Conservation (phyloP, 2,113 vertebrate species). For the Arenaria interpres region DNA sequence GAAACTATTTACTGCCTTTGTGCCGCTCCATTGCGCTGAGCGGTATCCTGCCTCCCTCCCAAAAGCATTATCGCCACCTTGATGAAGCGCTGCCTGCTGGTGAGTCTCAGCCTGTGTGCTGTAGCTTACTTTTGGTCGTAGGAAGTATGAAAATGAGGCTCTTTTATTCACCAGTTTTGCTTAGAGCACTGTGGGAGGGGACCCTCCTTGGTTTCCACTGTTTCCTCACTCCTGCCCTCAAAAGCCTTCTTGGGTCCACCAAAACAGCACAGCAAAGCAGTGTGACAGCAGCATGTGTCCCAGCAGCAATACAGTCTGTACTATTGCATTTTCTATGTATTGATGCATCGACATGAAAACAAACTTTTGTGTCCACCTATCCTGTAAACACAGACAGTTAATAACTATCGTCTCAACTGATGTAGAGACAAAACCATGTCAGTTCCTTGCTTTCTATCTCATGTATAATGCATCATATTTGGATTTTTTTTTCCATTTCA, state of each 20-base stretch:
- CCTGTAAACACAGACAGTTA: neutral
- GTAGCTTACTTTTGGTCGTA: neutral
- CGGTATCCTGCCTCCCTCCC: neutral
- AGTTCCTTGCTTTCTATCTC: too few species aligned
- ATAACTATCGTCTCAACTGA: neutral
- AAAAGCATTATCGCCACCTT: neutral
- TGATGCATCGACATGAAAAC: neutral
- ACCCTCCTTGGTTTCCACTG: neutral
- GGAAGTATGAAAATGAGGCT: neutral
- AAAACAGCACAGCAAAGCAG: neutral
- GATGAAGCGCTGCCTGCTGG: neutral
- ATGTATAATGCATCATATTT: neutral
- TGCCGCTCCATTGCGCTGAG: fast-evolving
- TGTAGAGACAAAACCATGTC: neutral
- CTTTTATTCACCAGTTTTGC: neutral
- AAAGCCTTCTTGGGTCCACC: neutral
- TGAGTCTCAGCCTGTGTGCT: neutral
- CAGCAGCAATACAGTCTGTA: neutral
- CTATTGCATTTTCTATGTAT: neutral
- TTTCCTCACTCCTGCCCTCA: neutral
- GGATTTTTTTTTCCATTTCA: neutral
- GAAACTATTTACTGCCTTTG: neutral
- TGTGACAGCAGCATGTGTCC: fast-evolving
- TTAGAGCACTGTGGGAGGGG: neutral
- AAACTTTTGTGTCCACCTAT: neutral